Conservation (phyloP, 2,113 vertebrate species). For the Grus americana region DNA sequence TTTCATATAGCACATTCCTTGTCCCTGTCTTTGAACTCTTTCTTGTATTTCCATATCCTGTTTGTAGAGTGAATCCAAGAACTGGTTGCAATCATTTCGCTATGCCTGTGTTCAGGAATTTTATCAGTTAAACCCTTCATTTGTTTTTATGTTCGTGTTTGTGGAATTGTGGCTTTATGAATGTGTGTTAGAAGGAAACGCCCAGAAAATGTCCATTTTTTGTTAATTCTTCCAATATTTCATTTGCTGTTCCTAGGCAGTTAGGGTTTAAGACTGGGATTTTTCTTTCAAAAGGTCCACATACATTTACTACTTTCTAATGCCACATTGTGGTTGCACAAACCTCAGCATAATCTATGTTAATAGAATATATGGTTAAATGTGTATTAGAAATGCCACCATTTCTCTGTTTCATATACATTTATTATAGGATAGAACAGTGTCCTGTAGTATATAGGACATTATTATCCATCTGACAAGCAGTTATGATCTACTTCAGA, state of each 20-base stretch:
- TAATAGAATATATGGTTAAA: background rate
- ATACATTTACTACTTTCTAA: background rate
- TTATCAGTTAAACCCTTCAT: background rate
- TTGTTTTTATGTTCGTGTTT: background rate
- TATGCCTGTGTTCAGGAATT: background rate
- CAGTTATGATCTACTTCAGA: background rate
- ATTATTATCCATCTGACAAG: background rate
- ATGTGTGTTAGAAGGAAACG: background rate
- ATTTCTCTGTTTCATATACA: background rate
- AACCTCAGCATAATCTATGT: background rate
- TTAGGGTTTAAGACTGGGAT: background rate
- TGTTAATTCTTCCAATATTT: background rate
- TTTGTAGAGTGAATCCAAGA: background rate
- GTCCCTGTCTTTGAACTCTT: background rate
- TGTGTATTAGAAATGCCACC: background rate
- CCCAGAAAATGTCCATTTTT: background rate
- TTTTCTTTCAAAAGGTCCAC: background rate
- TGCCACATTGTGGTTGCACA: background rate
- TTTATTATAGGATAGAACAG: background rate
- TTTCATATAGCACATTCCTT: background rate
- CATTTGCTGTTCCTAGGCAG: background rate
- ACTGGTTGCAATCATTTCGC: background rate
- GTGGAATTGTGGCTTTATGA: background rate
- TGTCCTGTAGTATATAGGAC: background rate
- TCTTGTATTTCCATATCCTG: background rate